Percentiles rank a stretch among this genome's conserved stretches.
phyloP scores from a whole-genome alignment of 2,888 invertebrate genomes.

The Lithosia quadra region DNA sequence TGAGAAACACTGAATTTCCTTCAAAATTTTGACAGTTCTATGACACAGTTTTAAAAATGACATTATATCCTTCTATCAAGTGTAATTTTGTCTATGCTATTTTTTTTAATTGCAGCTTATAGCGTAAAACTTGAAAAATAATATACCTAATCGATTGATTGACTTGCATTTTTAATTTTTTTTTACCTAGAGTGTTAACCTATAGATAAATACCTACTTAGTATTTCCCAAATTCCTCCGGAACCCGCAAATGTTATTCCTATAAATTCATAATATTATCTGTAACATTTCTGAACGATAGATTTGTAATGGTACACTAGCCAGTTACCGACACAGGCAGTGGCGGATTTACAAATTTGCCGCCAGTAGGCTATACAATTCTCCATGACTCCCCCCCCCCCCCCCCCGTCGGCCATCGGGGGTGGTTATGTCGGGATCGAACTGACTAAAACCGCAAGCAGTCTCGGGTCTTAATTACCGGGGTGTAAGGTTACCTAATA shows the following conservation, averaged over 20 bases:
- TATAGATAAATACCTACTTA: neutral
- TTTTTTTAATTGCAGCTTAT: too few relatives aligned
- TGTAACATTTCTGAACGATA: conserved; percentile 2
- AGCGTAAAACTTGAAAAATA: too few relatives aligned
- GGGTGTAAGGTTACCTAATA: too few relatives aligned
- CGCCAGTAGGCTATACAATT: too few relatives aligned
- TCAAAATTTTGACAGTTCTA: conserved; percentile 41
- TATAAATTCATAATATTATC: neutral
- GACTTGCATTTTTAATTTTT: neutral
- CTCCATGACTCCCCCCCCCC: too few relatives aligned
- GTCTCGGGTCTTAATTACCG: too few relatives aligned
- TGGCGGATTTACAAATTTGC: too few relatives aligned
- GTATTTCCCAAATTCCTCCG: neutral
- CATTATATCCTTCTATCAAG: too few relatives aligned
- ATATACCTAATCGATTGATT: neutral
- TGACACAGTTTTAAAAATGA: neutral
- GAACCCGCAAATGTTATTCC: neutral
- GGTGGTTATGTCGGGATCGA: too few relatives aligned
- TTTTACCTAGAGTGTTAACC: too few relatives aligned
- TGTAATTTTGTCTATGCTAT: neutral
- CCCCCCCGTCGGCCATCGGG: too few relatives aligned
- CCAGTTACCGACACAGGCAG: neutral
- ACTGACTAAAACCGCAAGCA: too few relatives aligned
- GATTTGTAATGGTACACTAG: conserved; percentile 1
- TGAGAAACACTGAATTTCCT: conserved; percentile 30